phyloP scores from a whole-genome alignment of 2,113 vertebrate genomes.

The Astatoreochromis straeleni region DNA sequence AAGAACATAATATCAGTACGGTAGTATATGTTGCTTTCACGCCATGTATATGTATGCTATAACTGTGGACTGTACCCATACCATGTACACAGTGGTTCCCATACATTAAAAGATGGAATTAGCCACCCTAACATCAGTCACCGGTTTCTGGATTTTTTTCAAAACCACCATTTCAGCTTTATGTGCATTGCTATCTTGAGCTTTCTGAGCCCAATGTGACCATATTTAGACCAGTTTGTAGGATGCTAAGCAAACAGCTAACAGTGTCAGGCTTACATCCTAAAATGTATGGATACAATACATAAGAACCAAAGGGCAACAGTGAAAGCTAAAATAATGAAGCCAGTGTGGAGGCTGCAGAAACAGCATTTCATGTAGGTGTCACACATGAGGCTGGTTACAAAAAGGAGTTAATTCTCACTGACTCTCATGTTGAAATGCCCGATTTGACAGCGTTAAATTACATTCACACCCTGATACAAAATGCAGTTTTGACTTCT shows the following conservation, averaged over 20 bases:
- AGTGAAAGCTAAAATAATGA: neutral
- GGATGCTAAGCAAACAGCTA: neutral
- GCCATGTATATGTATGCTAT: neutral
- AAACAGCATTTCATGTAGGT: neutral
- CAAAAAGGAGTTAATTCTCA: neutral
- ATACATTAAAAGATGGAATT: neutral
- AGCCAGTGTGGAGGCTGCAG: neutral
- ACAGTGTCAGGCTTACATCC: neutral
- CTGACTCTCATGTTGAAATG: neutral
- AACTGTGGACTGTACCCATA: neutral
- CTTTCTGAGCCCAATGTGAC: neutral
- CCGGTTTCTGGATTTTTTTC: neutral
- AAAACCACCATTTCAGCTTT: neutral
- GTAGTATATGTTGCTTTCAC: neutral
- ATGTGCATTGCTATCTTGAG: neutral
- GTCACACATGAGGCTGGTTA: neutral
- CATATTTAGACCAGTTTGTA: neutral
- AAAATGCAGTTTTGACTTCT: neutral
- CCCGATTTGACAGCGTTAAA: neutral
- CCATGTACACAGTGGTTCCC: neutral
- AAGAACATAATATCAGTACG: neutral
- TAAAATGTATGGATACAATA: neutral
- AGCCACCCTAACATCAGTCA: neutral
- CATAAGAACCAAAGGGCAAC: neutral
- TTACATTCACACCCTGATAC: neutral